Conservation (phyloP, 2,888 invertebrate genomes). For the Lamellibrachia columna region DNA sequence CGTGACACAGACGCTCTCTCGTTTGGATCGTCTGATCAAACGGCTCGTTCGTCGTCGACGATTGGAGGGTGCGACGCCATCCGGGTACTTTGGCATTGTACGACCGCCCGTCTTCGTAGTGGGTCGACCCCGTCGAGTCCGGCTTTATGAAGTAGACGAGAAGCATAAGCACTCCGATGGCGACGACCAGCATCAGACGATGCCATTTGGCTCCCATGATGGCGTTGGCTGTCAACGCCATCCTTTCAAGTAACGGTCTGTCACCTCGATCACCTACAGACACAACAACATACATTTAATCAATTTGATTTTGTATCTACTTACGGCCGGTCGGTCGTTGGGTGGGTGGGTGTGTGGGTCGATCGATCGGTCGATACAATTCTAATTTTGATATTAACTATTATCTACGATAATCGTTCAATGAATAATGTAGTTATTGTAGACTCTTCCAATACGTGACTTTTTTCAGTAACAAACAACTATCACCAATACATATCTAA, state of each 20-base stretch:
- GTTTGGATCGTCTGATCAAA: background rate
- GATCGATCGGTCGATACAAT: background rate
- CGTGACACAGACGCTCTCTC: slow-evolving; percentile 23
- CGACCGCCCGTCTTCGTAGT: background rate
- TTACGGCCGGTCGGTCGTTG: background rate
- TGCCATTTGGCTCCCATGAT: background rate
- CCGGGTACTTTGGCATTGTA: background rate
- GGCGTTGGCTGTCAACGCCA: slow-evolving; percentile 23
- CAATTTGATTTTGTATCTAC: background rate
- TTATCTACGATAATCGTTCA: too few relatives aligned
- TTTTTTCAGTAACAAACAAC: too few relatives aligned
- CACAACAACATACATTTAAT: background rate
- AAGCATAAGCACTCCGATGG: background rate
- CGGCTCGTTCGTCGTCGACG: background rate
- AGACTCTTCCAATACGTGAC: too few relatives aligned
- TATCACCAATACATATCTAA: too few relatives aligned
- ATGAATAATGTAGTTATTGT: too few relatives aligned
- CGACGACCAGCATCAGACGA: background rate
- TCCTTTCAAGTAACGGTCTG: background rate
- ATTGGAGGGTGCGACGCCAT: background rate
- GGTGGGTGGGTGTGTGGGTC: background rate
- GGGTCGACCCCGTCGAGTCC: background rate
- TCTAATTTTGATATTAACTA: too few relatives aligned
- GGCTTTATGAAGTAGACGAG: slow-evolving; percentile 9
- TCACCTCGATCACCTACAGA: background rate